Percentiles rank a stretch among this genome's conserved stretches.
phyloP scores from a whole-genome alignment of 2,797 vertebrate genomes.

The Peromyscus melanophrys region DNA sequence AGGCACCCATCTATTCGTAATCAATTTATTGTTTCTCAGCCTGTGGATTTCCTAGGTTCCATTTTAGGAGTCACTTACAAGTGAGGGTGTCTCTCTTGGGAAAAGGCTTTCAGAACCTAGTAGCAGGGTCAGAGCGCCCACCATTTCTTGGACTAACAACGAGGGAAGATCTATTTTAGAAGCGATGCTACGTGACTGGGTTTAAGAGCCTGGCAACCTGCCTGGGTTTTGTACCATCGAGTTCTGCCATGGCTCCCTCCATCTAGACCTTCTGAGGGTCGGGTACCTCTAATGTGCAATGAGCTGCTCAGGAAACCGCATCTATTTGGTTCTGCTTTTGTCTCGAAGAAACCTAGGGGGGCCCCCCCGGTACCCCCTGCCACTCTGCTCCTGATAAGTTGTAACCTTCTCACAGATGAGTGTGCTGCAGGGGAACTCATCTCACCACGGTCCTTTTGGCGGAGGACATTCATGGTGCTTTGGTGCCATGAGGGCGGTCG shows the following conservation, averaged over 20 bases:
- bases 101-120: background rate
- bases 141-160: background rate
- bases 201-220: slow-evolving; percentile 44
- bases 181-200: background rate
- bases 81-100: background rate
- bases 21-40: slow-evolving; percentile 42
- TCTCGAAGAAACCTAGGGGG: background rate
- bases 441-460: background rate
- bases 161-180: slow-evolving; percentile 51
- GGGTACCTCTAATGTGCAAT: background rate
- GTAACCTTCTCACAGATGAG: background rate
- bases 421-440: background rate
- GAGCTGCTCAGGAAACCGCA: background rate
- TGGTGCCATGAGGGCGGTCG: background rate
- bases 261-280: background rate
- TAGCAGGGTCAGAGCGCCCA: background rate
- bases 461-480: background rate
- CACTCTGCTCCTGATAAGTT: background rate
- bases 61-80: background rate
- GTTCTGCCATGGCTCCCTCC: background rate
- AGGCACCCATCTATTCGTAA: slow-evolving; percentile 5
- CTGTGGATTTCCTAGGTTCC: background rate
- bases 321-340: background rate
- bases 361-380: background rate
- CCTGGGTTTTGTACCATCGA: background rate